Base-by-base conservation (phyloP, 2,888 invertebrate genomes). In the Aspidiotus rigidus region DNA sequence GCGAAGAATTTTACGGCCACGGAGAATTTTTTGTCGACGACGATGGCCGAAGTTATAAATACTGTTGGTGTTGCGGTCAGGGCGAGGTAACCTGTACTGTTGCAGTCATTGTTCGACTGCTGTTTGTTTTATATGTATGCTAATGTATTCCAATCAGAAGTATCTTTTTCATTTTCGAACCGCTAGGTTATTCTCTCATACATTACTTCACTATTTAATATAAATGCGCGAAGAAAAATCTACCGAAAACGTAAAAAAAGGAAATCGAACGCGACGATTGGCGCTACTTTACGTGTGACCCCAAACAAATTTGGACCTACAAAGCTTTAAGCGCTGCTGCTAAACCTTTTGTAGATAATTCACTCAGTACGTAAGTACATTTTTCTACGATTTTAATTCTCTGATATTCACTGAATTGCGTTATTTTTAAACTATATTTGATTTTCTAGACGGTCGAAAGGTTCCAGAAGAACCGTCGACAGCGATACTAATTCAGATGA, bases 41-140 rank as follows among this genome's bases (percentile, higher is more conserved):
- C 44, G 78, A 80, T 73, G 81, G 81, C n/a, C n/a, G n/a, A 2
- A 75, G 78, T 56, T 81, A 81, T 74, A 80, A 81, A 64, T 80
- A 80, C 74, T 81, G 81, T 73, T 75, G 80, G 0, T 82, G 81
- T 81, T 81, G 81, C 74, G 80, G 79, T 1, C 78, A 82, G 67
- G 81, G n/a, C n/a, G 81, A 16, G 81, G 81, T 0, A 77, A 77
- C 15, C 75, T 81, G 41, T 77, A 78, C 71, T 77, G 79, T 56
- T 82, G 81, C 74, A 80, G 80, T 71, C 76, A 74, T 72, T 81
- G 81, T 72, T 76, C 78, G 40, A 78, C 79, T 74, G 79, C 79
- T 3, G 81, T 81, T 74, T 82, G 81, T 72, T 77, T 77, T 71
- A 70, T n/a, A n/a, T 72, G 64, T 63, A 53, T 15, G 53, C 53